These are phyloP conservation scores for Ascidia mentula DNA, from an alignment of 23 tunicate genomes.

Conservation along the genomic window DNA sequence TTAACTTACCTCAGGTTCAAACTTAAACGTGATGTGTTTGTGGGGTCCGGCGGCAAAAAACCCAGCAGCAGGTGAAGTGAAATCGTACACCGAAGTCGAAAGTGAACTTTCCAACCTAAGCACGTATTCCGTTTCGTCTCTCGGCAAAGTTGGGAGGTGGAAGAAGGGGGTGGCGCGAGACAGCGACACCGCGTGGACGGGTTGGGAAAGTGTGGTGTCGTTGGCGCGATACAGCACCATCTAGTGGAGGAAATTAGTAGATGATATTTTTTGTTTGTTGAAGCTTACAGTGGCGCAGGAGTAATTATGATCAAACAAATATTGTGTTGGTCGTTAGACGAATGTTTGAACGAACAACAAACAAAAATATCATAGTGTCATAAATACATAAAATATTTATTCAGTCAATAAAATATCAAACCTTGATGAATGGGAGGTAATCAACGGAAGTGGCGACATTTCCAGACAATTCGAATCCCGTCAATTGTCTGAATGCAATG, in stretches of 20 bases:
- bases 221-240: slow-evolving; percentile 46
- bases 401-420: background rate
- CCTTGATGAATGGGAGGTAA: slow-evolving; percentile 65
- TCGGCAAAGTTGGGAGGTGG: slow-evolving; percentile 49
- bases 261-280: too few species aligned
- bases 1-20: slow-evolving; percentile 83
- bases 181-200: slow-evolving; percentile 68
- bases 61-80: slow-evolving; percentile 74
- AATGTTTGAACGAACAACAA: too few species aligned
- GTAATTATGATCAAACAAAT: too few species aligned
- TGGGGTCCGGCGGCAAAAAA: slow-evolving; percentile 73
- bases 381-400: too few species aligned
- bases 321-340: too few species aligned
- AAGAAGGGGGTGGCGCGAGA: slow-evolving; percentile 68
- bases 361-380: too few species aligned
- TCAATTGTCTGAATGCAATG: slow-evolving; percentile 61
- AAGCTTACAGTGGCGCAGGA: too few species aligned
- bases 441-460: slow-evolving; percentile 55
- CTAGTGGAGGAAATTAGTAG: slow-evolving; percentile 35
- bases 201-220: slow-evolving; percentile 27
- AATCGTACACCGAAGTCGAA: slow-evolving; percentile 54
- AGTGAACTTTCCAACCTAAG: slow-evolving; percentile 53
- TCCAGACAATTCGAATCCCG: slow-evolving; percentile 72
- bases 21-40: slow-evolving; percentile 72
- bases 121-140: slow-evolving; percentile 64